phyloP scores from a whole-genome alignment of 1,140 invertebrate species.

The Drosophila watanabei region DNA sequence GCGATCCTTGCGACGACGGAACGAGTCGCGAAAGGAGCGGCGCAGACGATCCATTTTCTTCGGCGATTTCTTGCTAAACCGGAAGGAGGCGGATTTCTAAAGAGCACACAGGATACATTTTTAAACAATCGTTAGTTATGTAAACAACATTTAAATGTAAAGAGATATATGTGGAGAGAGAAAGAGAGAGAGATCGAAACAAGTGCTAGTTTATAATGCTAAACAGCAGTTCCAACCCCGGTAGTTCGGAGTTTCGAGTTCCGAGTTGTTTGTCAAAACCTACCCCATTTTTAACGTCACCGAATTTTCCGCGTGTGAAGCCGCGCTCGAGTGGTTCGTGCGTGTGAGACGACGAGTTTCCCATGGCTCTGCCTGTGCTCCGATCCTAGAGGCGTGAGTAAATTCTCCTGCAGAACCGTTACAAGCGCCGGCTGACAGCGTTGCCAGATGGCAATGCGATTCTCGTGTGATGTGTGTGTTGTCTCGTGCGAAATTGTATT shows the following conservation, averaged over 20 bases:
- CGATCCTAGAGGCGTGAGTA: slow-evolving; percentile 67
- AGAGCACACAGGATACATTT: slow-evolving; percentile 15
- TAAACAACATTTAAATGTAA: neutral
- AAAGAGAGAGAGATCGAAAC: slow-evolving; percentile 56
- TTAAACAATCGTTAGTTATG: slow-evolving; percentile 8
- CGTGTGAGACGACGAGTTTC: slow-evolving; percentile 86
- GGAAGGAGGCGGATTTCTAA: slow-evolving; percentile 87
- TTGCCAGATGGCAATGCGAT: slow-evolving; percentile 64
- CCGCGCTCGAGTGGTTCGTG: slow-evolving; percentile 85
- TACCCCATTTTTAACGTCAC: slow-evolving; percentile 86
- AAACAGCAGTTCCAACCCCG: slow-evolving; percentile 34
- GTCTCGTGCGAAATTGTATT: slow-evolving; percentile 40
- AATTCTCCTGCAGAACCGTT: slow-evolving; percentile 71
- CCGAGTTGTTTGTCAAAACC: slow-evolving; percentile 46
- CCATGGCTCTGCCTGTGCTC: slow-evolving; percentile 63
- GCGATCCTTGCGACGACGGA: slow-evolving; percentile 93
- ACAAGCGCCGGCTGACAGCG: slow-evolving; percentile 47
- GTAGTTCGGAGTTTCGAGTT: slow-evolving; percentile 4
- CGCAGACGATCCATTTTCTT: slow-evolving; percentile 96
- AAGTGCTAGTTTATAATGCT: slow-evolving; percentile 53
- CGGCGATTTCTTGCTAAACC: slow-evolving; percentile 88
- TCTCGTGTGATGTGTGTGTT: slow-evolving; percentile 9
- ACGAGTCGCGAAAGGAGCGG: slow-evolving; percentile 96
- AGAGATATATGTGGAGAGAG: neutral
- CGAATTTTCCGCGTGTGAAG: slow-evolving; percentile 85